These are phyloP conservation scores for Phymorhynchus buccinoides DNA, from an alignment of 1,140 invertebrate species.

Conservation along the genomic window DNA sequence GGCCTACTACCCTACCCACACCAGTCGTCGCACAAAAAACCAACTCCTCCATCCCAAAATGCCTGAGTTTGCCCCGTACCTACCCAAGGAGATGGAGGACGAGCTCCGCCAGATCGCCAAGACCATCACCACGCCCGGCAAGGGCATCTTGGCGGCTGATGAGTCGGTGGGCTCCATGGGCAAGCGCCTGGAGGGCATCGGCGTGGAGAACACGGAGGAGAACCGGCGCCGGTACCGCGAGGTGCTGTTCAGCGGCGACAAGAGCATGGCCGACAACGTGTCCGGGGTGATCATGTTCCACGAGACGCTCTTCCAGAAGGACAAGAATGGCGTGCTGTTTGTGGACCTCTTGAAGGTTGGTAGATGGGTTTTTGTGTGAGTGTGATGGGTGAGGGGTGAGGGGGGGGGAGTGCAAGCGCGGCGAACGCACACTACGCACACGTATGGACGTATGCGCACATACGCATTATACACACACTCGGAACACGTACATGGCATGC, in stretches of 20 bases:
- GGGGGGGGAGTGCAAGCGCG: too few species aligned
- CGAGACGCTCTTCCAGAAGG: slow-evolving; percentile 91
- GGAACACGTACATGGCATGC: too few species aligned
- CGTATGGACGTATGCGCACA: too few species aligned
- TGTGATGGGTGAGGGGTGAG: too few species aligned
- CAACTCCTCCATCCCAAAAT: too few species aligned
- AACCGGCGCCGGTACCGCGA: slow-evolving; percentile 86
- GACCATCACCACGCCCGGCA: slow-evolving; percentile 91
- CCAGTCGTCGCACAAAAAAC: too few species aligned
- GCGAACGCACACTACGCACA: too few species aligned
- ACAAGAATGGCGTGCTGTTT: slow-evolving; percentile 70
- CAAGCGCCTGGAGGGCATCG: slow-evolving; percentile 62
- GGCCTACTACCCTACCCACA: too few species aligned
- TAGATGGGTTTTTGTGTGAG: neutral
- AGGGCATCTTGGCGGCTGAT: slow-evolving; percentile 80
- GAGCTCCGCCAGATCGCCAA: slow-evolving; percentile 91
- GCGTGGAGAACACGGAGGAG: slow-evolving; percentile 80
- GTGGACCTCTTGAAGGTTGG: neutral
- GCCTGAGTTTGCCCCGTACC: slow-evolving; percentile 77
- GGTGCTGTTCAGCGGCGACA: slow-evolving; percentile 88
- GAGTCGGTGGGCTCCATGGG: slow-evolving; percentile 73
- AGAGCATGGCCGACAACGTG: slow-evolving; percentile 70
- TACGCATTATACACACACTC: too few species aligned
- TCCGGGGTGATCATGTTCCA: slow-evolving; percentile 86
- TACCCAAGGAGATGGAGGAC: slow-evolving; percentile 88